Percentiles rank a stretch among this genome's conserved stretches.
phyloP scores from a whole-genome alignment of 2,113 vertebrate genomes.

The Tupaia chinensis region DNA sequence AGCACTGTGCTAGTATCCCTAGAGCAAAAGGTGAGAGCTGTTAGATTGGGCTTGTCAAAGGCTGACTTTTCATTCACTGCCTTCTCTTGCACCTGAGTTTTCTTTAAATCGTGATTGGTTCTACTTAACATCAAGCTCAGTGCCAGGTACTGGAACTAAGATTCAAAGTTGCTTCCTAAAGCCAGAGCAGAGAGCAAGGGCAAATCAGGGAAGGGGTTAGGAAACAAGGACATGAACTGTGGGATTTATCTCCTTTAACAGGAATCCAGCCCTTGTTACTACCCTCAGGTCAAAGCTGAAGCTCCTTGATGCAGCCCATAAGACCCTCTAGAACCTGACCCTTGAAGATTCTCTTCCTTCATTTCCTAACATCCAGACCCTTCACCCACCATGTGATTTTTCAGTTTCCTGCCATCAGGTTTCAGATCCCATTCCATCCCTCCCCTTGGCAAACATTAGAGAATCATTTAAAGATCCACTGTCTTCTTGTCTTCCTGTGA shows the following conservation, averaged over 20 bases:
- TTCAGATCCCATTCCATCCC: accelerated
- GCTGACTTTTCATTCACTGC: neutral
- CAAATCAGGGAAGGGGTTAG: too few relatives aligned
- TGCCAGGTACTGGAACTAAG: neutral
- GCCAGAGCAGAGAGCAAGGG: neutral
- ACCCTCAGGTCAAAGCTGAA: too few relatives aligned
- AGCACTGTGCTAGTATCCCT: neutral
- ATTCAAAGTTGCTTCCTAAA: neutral
- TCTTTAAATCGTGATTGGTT: too few relatives aligned
- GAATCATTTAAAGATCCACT: neutral
- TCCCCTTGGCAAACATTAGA: neutral
- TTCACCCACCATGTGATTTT: accelerated
- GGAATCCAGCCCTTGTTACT: neutral
- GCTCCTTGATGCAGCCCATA: neutral
- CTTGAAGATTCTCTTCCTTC: neutral
- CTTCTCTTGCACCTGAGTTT: neutral
- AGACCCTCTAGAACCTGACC: neutral
- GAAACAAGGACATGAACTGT: too few relatives aligned
- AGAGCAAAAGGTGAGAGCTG: neutral
- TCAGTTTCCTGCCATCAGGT: neutral
- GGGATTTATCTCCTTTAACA: too few relatives aligned
- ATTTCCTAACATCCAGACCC: neutral
- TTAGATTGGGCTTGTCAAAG: neutral
- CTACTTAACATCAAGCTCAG: neutral
- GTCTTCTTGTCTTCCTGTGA: accelerated